Evolutionary conservation across 2,113 vertebrate genomes (phyloP).

Genomic region (Lophura nycthemera): DNA sequence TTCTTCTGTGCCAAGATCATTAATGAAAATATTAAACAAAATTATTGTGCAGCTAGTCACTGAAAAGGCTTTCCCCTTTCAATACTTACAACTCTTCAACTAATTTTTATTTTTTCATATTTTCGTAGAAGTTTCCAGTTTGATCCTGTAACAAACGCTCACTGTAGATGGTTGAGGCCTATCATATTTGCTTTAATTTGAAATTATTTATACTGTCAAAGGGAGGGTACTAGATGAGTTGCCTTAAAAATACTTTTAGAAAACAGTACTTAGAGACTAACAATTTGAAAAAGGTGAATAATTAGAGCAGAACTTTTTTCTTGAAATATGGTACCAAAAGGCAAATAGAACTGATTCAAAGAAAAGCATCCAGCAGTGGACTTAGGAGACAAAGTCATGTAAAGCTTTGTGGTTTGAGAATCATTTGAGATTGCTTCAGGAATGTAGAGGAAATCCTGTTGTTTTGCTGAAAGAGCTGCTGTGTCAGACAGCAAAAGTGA

Average conservation of each 20-base stretch:
- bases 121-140: neutral
- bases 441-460: neutral
- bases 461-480: neutral
- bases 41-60: neutral
- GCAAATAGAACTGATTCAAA: neutral
- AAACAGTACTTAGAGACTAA: neutral
- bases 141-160: neutral
- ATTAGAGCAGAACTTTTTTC: neutral
- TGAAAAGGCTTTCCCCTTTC: neutral
- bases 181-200: neutral
- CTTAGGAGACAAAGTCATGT: neutral
- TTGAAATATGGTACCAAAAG: neutral
- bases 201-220: neutral
- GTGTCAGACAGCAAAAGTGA: neutral
- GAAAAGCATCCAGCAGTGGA: neutral
- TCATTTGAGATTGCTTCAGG: neutral
- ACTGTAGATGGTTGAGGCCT: neutral
- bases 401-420: neutral
- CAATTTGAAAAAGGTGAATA: neutral
- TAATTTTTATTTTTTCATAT: neutral
- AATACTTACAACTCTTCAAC: neutral
- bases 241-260: conserved; percentile 8
- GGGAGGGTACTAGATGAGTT: neutral
- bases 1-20: neutral
- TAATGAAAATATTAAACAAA: neutral